These are phyloP conservation scores for Tupaia tana DNA, from an alignment of 2,113 vertebrate species.

Conservation along the genomic window DNA sequence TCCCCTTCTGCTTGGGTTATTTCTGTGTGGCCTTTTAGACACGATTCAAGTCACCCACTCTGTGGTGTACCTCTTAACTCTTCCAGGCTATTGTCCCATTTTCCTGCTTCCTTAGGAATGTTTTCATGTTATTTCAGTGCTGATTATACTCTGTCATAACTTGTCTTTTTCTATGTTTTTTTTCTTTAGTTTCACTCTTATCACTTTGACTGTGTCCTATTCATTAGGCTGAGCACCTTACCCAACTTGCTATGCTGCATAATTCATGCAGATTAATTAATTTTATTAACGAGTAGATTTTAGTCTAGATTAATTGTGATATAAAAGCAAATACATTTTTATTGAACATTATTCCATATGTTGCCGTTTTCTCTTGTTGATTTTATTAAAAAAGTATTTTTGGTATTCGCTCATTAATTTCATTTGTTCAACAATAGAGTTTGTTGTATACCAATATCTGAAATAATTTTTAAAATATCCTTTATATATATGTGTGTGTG, in stretches of 20 bases:
- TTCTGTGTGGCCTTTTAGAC: background rate
- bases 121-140: background rate
- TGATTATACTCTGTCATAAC: background rate
- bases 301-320: background rate
- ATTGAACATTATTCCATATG: background rate
- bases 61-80: background rate
- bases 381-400: constrained; percentile 42
- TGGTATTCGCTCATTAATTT: constrained; percentile 3
- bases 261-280: background rate
- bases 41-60: background rate
- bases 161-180: background rate
- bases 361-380: background rate
- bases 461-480: background rate
- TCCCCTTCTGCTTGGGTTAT: background rate
- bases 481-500: background rate
- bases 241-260: background rate
- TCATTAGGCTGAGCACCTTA: background rate
- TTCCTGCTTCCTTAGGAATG: background rate
- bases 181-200: background rate
- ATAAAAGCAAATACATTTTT: background rate
- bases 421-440: background rate
- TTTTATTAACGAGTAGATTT: constrained; percentile 3
- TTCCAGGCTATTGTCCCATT: background rate
- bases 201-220: background rate
- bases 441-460: background rate